A percentile compares a stretch with the other conserved stretches of the same genome.
Evolutionary conservation across 2,113 vertebrate species (phyloP).

Genomic region (Lynx canadensis): DNA sequence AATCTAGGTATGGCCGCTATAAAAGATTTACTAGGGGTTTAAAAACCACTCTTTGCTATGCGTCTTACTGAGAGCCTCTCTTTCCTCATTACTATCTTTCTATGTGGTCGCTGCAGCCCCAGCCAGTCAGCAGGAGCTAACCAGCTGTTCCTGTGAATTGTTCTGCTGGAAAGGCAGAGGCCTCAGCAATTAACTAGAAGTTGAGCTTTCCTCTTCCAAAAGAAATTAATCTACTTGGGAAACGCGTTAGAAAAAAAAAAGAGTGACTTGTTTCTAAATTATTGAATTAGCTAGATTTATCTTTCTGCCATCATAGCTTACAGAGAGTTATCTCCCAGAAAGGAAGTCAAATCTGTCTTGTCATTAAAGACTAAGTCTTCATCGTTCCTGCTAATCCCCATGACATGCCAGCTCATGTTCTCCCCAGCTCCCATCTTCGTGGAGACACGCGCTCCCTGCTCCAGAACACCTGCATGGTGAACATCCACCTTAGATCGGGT

Average conservation of each 20-base stretch:
- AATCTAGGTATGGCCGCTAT: background rate
- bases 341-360: background rate
- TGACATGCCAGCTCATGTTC: fast-evolving
- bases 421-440: background rate
- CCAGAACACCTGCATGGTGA: background rate
- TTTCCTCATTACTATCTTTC: background rate
- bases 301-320: slow-evolving; percentile 23
- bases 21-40: background rate
- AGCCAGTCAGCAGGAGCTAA: no score
- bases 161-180: background rate
- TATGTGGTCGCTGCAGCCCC: background rate
- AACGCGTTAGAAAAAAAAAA: background rate
- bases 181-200: background rate
- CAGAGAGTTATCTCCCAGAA: slow-evolving; percentile 30
- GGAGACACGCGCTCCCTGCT: background rate
- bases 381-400: background rate
- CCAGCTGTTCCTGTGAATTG: background rate
- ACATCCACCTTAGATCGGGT: background rate
- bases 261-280: background rate
- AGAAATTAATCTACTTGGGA: slow-evolving; percentile 33
- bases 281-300: slow-evolving; percentile 40
- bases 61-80: background rate
- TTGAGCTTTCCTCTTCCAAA: background rate
- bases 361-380: background rate
- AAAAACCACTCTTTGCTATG: background rate